phyloP scores from a whole-genome alignment of 2,113 vertebrate species.

The Hippopotamus amphibius region DNA sequence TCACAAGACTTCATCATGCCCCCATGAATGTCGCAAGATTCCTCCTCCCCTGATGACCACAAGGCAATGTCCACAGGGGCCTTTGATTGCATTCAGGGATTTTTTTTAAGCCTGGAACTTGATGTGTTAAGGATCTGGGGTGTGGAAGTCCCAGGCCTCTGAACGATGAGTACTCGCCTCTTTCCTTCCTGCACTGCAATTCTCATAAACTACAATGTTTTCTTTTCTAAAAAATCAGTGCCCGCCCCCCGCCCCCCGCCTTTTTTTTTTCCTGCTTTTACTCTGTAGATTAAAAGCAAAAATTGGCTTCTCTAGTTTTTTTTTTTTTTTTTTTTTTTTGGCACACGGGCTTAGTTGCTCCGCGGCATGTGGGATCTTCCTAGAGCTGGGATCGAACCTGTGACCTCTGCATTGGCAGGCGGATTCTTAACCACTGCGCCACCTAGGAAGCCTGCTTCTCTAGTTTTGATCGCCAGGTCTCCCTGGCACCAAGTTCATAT shows the following conservation, averaged over 20 bases:
- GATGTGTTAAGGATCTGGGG: background rate
- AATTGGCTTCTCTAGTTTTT: background rate
- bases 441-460: too few species aligned
- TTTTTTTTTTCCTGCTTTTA: background rate
- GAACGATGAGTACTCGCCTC: background rate
- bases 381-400: too few species aligned
- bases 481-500: background rate
- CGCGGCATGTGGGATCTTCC: too few species aligned
- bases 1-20: background rate
- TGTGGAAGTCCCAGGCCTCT: background rate
- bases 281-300: conserved; percentile 2
- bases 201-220: background rate
- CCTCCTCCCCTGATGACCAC: background rate
- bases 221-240: background rate
- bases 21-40: background rate
- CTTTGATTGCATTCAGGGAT: background rate
- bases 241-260: too few species aligned
- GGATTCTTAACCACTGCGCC: too few species aligned
- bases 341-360: too few species aligned
- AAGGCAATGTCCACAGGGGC: background rate
- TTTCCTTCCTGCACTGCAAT: background rate
- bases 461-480: background rate
- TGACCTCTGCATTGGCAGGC: too few species aligned
- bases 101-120: background rate
- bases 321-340: too few species aligned